Evolutionary conservation across 2,797 vertebrate species (phyloP).

Genomic region (Sphenopsis melanotis): DNA sequence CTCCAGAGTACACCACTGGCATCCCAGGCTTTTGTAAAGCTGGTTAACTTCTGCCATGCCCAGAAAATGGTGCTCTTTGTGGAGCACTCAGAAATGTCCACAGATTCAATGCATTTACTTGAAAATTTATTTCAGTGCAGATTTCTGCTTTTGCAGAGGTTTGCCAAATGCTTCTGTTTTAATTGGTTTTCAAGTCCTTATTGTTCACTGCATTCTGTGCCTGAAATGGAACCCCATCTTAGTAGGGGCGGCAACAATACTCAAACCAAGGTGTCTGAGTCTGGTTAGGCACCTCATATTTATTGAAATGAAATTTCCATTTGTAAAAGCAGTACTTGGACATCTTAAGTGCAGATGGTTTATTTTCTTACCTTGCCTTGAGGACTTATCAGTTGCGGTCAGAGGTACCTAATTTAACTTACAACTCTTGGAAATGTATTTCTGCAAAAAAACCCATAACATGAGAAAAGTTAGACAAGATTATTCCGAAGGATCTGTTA

Average conservation of each 20-base stretch:
- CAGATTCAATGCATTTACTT: background rate
- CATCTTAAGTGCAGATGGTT: background rate
- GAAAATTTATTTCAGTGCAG: background rate
- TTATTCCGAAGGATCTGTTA: background rate
- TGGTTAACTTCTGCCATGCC: background rate
- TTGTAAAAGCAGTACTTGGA: background rate
- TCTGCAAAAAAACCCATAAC: background rate
- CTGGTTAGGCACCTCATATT: background rate
- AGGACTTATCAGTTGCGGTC: background rate
- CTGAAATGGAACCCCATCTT: background rate
- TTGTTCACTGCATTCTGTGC: background rate
- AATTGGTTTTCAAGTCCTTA: background rate
- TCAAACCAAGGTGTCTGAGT: background rate
- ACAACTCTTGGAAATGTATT: background rate
- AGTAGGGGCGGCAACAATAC: background rate
- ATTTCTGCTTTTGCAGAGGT: background rate
- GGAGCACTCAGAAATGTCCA: background rate
- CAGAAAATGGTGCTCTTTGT: background rate
- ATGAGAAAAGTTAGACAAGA: background rate
- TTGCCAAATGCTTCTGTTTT: background rate
- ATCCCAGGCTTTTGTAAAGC: background rate
- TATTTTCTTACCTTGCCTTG: background rate
- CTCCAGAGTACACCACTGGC: background rate
- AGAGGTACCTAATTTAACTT: background rate
- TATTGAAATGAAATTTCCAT: background rate